Percentiles rank a stretch among this genome's conserved stretches.
These are phyloP conservation scores for Trilocha varians DNA, from an alignment of 2,888 invertebrate species.

Conservation along the genomic window DNA sequence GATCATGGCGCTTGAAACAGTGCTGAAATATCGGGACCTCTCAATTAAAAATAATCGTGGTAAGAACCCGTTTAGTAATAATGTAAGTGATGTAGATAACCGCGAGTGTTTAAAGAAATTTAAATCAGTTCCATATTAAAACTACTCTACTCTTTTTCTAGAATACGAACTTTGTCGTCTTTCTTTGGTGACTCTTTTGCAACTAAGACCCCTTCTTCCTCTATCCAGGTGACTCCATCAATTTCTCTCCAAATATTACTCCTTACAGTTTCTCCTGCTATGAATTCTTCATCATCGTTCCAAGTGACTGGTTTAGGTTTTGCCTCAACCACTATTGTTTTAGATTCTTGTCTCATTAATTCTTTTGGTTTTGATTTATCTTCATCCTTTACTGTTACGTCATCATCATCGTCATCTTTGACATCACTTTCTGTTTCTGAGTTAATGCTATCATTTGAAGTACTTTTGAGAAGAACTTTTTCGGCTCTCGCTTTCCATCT, in stretches of 20 bases:
- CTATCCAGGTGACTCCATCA: constrained; percentile 26
- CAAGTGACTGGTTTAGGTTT: constrained; percentile 21
- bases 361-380: constrained; percentile 1
- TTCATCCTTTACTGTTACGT: not conserved
- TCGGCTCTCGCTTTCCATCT: constrained; percentile 34
- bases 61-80: too few relatives aligned
- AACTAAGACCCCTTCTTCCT: constrained; percentile 26
- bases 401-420: constrained; percentile 2
- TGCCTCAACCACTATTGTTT: constrained; percentile 8
- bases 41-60: too few relatives aligned
- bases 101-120: too few relatives aligned
- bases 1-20: too few relatives aligned
- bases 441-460: not conserved
- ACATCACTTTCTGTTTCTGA: not conserved
- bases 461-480: constrained; percentile 6
- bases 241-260: constrained; percentile 24
- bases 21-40: too few relatives aligned
- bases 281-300: constrained; percentile 24
- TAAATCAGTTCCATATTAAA: too few relatives aligned
- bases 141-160: not conserved
- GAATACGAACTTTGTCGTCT: not conserved
- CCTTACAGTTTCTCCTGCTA: constrained; percentile 7
- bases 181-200: not conserved
- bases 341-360: constrained; percentile 3
- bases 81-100: too few relatives aligned